Conservation (phyloP, 2,113 vertebrate species). For the Chaetodon trifascialis region DNA sequence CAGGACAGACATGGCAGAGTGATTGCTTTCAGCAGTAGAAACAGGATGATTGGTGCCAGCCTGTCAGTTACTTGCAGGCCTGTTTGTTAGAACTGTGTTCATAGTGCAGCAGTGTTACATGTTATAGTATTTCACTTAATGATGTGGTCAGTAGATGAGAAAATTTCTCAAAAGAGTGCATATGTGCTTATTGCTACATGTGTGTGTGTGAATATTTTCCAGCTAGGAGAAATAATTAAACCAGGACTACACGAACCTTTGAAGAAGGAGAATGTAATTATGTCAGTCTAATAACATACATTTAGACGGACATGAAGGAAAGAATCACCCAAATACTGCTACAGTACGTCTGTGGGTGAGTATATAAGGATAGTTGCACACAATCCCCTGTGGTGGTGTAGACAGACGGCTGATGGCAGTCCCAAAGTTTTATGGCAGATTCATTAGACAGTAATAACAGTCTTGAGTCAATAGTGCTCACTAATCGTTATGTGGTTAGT, state of each 20-base stretch:
- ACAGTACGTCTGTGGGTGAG: neutral
- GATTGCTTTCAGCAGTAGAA: conserved; percentile 12
- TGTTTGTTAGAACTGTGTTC: conserved; percentile 6
- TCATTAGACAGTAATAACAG: conserved; percentile 42
- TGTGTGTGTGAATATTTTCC: neutral
- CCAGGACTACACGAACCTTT: neutral
- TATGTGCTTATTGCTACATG: neutral
- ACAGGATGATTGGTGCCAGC: conserved; percentile 19
- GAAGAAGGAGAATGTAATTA: neutral
- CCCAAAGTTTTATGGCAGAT: conserved; percentile 17
- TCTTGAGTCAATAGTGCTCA: neutral
- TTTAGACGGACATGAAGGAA: neutral
- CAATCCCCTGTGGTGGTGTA: neutral
- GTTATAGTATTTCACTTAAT: conserved; percentile 1
- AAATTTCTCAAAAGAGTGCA: neutral
- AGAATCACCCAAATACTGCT: neutral
- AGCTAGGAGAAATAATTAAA: neutral
- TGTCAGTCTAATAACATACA: neutral
- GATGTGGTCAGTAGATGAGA: conserved; percentile 14
- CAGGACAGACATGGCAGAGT: neutral
- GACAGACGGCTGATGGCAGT: conserved; percentile 5
- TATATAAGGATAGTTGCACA: neutral
- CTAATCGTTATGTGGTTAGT: neutral
- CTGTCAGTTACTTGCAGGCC: neutral
- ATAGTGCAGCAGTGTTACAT: conserved; percentile 28